Conservation (phyloP, 1,140 invertebrate species). For the Diabrotica undecimpunctata region DNA sequence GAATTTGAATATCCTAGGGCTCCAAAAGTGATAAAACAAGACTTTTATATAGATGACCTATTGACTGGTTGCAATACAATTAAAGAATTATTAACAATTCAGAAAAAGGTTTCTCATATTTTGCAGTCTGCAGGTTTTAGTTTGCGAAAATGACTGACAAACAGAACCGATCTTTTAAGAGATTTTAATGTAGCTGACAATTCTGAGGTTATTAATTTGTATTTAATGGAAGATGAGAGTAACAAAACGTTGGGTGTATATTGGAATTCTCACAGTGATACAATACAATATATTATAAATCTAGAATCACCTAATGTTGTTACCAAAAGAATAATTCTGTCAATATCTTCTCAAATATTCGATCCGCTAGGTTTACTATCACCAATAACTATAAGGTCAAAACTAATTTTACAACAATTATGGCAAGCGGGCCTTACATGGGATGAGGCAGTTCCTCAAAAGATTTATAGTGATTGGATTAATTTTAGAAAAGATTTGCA, state of each 20-base stretch:
- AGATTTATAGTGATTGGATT: constrained; percentile 8
- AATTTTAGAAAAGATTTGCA: background rate
- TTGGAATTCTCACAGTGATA: constrained; percentile 14
- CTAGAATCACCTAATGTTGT: background rate
- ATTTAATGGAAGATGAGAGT: constrained; percentile 17
- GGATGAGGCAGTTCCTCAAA: constrained; percentile 31
- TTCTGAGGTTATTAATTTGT: constrained; percentile 23
- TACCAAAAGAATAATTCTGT: constrained; percentile 39
- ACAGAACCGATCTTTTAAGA: constrained; percentile 20
- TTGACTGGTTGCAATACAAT: constrained; percentile 40
- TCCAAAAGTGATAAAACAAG: constrained; percentile 33
- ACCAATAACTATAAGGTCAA: constrained; percentile 33
- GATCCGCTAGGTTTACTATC: constrained; percentile 42
- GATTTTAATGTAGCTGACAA: constrained; percentile 4
- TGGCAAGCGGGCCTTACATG: constrained; percentile 36
- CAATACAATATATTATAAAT: background rate
- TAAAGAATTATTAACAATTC: constrained; percentile 21
- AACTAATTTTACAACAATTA: constrained; percentile 41
- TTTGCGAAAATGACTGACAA: constrained; percentile 35
- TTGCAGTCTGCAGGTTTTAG: constrained; percentile 24
- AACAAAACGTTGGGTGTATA: constrained; percentile 32
- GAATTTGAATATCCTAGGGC: constrained; percentile 27
- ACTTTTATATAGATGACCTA: constrained; percentile 51
- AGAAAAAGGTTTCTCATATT: constrained; percentile 26
- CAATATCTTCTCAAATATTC: constrained; percentile 32